These are phyloP conservation scores for Silurus glanis DNA, from an alignment of 2,113 vertebrate species.

Conservation along the genomic window DNA sequence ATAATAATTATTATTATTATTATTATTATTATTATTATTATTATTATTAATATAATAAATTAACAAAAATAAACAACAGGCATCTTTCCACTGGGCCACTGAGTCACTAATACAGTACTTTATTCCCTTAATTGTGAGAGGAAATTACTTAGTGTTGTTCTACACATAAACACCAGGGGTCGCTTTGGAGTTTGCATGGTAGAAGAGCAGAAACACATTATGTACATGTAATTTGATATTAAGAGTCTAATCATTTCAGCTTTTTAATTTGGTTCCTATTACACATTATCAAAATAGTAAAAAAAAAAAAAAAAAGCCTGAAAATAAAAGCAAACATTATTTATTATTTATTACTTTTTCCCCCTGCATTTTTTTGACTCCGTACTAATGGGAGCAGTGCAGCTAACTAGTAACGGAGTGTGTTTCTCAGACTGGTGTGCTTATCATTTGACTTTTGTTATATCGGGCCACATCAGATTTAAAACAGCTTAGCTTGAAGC, in stretches of 20 bases:
- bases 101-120: not conserved
- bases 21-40: too few relatives aligned
- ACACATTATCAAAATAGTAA: not conserved
- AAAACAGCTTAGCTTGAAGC: slow-evolving; percentile 68
- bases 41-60: not conserved
- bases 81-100: slow-evolving; percentile 6
- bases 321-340: not conserved
- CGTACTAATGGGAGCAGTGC: not conserved
- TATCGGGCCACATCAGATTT: slow-evolving; percentile 52
- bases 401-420: not conserved
- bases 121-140: not conserved
- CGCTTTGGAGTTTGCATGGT: slow-evolving; percentile 60
- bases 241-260: not conserved
- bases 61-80: not conserved
- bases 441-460: not conserved
- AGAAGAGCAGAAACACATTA: not conserved
- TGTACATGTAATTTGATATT: not conserved
- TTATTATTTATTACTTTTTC: not conserved
- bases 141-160: not conserved
- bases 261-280: not conserved
- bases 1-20: too few relatives aligned
- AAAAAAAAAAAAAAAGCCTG: too few relatives aligned
- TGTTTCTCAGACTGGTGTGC: slow-evolving; percentile 16
- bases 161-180: slow-evolving; percentile 65
- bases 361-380: not conserved